Percentiles rank a stretch among this genome's conserved stretches.
phyloP scores from a whole-genome alignment of 2,797 vertebrate species.

The Masticophis lateralis region DNA sequence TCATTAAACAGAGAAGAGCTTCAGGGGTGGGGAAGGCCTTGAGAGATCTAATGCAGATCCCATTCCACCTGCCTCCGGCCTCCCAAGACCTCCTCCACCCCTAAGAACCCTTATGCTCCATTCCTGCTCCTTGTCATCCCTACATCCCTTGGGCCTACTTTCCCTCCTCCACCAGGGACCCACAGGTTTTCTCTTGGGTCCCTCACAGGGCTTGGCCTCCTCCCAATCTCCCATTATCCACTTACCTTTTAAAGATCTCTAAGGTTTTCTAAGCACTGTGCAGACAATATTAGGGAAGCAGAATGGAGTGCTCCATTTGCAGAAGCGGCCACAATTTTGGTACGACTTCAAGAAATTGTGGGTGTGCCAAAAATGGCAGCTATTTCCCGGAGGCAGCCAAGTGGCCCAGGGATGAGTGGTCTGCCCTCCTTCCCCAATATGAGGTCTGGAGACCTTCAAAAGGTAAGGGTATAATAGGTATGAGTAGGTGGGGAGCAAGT shows the following conservation, averaged over 20 bases:
- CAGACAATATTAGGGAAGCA: too few relatives aligned
- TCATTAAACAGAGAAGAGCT: neutral
- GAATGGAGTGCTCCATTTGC: too few relatives aligned
- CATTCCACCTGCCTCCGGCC: neutral
- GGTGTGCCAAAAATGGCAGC: neutral
- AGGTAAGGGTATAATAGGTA: neutral
- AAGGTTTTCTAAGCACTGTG: too few relatives aligned
- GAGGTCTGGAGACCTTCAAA: too few relatives aligned
- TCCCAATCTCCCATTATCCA: too few relatives aligned
- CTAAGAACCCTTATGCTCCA: neutral
- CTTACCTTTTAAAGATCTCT: too few relatives aligned
- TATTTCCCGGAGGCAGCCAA: neutral
- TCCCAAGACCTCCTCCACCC: neutral
- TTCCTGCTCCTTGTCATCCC: neutral
- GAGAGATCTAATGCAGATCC: neutral
- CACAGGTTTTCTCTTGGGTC: neutral
- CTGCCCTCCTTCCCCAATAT: neutral
- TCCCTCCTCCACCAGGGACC: neutral
- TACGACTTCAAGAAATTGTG: too few relatives aligned
- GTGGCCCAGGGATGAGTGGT: neutral
- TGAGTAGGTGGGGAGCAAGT: neutral
- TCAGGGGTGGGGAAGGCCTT: neutral
- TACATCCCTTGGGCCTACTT: neutral
- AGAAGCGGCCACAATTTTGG: too few relatives aligned
- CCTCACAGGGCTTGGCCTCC: neutral